Evolutionary conservation across 2,113 vertebrate species (phyloP), one percentile per base, ranked within the genome.

Genomic region (Eulemur rufifrons): DNA sequence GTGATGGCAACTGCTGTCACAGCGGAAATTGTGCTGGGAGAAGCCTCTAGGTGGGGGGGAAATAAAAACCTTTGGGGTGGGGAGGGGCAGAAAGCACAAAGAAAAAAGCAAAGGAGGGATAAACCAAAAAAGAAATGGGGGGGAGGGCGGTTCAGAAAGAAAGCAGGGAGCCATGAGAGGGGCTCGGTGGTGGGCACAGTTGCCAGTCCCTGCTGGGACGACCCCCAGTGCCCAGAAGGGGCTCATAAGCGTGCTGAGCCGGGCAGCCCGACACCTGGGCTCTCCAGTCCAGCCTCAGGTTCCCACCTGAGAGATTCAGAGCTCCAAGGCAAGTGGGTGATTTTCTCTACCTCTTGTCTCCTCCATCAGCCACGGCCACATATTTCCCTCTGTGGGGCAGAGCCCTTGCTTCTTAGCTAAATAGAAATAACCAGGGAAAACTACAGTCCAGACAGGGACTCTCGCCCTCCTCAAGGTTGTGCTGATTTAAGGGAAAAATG

Each of bases 1-100:
- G 76, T 89, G 88, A 82, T 91, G 71, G 45, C 76, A 66, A 66
- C 14, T 94, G 94, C 94, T 96, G 93, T 90, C 91, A 82, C 71
- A 69, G 95, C 95, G 92, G 91, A 82, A 94, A 89, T 81, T 37
- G 18, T 78, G 63, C 89, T 68, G 61, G 21, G 50, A 83, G 61
- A 32, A 39, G 76, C 10, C 11, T 90, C 45, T 13, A 14, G 66
- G 42, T 66, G 71, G 10, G 12, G 32, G 69, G 73, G 27, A 81
- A 71, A 59, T 37, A 42, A 29, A 83, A 14, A 45, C 4, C 25
- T 39, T 78, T 37, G 39, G 6, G 17, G 69, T 50, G 21, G 56
- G 34, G 54, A 56, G 34, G 42, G 52, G n/a, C 23, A 27, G 68
- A 52, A 27, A 63, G 12, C 42, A 61, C n/a, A 76, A 52, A 78